phyloP scores from a whole-genome alignment of 37 sponge, comb jelly and placozoan genomes.

The Crambe crambe region DNA sequence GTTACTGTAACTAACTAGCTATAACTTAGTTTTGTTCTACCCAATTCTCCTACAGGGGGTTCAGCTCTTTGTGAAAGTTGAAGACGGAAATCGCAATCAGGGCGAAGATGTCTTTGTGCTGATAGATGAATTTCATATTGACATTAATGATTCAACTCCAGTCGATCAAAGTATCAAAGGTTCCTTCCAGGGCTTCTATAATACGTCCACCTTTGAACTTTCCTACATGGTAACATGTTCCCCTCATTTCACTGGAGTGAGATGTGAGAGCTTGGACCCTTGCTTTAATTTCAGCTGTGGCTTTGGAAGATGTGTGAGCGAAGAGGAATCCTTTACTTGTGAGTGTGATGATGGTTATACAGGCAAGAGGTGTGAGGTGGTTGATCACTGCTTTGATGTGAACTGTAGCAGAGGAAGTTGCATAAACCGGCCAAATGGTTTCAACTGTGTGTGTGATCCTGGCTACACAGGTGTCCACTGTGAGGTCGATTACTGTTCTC shows the following conservation, averaged over 20 bases:
- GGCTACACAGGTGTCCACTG: conserved; percentile 50
- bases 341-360: conserved; percentile 36
- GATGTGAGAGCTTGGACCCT: not conserved
- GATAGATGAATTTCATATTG: not conserved
- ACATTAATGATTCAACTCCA: not conserved
- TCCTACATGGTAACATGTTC: not conserved
- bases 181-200: not conserved
- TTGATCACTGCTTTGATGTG: conserved; percentile 20
- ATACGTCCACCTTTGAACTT: not conserved
- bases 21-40: too few species aligned
- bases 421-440: conserved; percentile 17
- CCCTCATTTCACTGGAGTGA: conserved; percentile 20
- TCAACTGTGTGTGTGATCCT: conserved; percentile 40
- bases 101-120: not conserved
- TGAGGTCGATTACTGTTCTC: conserved; percentile 57
- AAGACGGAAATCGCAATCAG: not conserved
- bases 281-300: not conserved
- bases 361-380: conserved; percentile 41
- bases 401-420: conserved; percentile 28
- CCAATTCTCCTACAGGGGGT: not conserved
- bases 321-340: conserved; percentile 13
- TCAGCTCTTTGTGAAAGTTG: not conserved
- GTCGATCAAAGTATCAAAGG: not conserved
- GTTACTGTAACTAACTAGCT: too few species aligned
- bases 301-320: not conserved